A percentile compares a stretch with the other conserved stretches of the same genome.
Conservation (phyloP, 2,113 vertebrate species). For the Epinephelus fuscoguttatus region DNA sequence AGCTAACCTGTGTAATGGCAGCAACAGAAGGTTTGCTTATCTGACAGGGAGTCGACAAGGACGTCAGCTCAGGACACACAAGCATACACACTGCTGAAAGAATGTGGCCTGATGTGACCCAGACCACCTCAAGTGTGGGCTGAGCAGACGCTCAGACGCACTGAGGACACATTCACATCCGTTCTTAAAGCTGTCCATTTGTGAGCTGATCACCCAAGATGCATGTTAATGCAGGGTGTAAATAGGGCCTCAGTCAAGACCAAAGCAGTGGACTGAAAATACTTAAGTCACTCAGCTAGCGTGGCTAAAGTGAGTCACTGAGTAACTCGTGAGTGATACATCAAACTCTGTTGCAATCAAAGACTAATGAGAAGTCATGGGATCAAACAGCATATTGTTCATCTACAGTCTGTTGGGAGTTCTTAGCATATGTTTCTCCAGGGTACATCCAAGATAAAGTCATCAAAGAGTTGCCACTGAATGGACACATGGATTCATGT, state of each 20-base stretch:
- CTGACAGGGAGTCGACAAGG: too few relatives aligned
- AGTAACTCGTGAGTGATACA: neutral
- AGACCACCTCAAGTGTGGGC: too few relatives aligned
- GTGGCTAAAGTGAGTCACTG: neutral
- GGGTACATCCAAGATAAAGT: conserved; percentile 7
- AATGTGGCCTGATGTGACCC: too few relatives aligned
- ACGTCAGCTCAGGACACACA: too few relatives aligned
- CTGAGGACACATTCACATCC: too few relatives aligned
- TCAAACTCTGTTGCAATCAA: neutral
- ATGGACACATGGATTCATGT: neutral
- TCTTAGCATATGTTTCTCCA: neutral
- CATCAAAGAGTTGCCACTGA: conserved; percentile 31
- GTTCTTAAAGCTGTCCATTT: too few relatives aligned
- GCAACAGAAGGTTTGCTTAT: too few relatives aligned
- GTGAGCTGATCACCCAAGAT: too few relatives aligned
- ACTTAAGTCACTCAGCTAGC: neutral
- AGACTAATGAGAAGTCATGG: neutral
- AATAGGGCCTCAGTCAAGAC: neutral
- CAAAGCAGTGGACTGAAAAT: neutral
- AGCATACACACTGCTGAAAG: too few relatives aligned
- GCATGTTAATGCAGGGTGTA: too few relatives aligned
- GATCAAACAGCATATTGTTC: conserved; percentile 8
- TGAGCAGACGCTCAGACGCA: too few relatives aligned
- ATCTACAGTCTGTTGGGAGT: neutral
- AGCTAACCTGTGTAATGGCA: too few relatives aligned